Base-by-base conservation (phyloP, 2,888 invertebrate genomes). In the Xanthia togata region DNA sequence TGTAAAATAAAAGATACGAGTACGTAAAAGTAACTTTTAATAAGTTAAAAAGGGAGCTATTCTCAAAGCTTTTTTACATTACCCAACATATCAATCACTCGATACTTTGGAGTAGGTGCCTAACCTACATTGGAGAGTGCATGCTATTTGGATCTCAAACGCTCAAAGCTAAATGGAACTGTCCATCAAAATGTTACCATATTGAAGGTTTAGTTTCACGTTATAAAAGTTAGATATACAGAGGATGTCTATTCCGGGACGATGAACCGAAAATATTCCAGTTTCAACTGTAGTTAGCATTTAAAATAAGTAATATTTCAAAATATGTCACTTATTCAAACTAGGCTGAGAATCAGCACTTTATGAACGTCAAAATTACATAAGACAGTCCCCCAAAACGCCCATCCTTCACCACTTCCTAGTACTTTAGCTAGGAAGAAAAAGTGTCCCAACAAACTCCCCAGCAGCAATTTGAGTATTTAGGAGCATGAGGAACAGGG, bases 111-210 rank as follows among this genome's bases (percentile, higher is more conserved):
- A 26, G 1, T 60, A 60, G 38, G 17, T 26, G 38, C 8, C 23
- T 41, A 76, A 63, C 62, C 53, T 70, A 78, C n/a, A 70, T 78
- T 26, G 26, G 20, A 38, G 20, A 77, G 62, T n/a, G 26, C 70
- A 70, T 44, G 26, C 62, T n/a, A 20, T 63, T 79, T 69, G 53
- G 41, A 55, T 62, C 23, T 53, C 44, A 14, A 69, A 17, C 38
- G 23, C 55, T 76, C 62, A 55, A 70, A 62, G 53, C 50, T 70
- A 70, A 70, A 69, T n/a, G 55, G 38, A 79, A 31, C 70, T 69
- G 79, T 70, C 79, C 47, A 47, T 77, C 70, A 79, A 79, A 78
- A 68, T 11, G 9, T 38, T 55, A 14, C 2, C 5, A 76, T 44
- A 57, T 38, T 57, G 50, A 55, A 74, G 26, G 23, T 50, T 41